Evolutionary conservation across 2,797 vertebrate genomes (phyloP).

Genomic region (Bryconaethiops microstoma): DNA sequence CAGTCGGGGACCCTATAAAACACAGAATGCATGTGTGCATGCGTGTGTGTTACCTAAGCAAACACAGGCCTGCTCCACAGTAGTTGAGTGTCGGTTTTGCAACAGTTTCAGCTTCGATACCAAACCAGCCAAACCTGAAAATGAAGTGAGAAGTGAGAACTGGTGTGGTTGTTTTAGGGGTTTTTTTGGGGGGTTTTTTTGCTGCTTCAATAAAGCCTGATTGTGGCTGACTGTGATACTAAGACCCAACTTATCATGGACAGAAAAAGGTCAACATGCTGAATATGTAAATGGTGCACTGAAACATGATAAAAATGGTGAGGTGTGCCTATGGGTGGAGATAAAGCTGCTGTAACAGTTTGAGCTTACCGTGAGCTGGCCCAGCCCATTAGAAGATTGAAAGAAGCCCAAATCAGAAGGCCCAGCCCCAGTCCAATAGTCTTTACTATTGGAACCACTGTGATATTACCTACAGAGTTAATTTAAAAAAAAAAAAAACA

Average conservation of each 20-base stretch:
- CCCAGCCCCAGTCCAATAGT: constrained; percentile 84
- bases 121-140: constrained; percentile 63
- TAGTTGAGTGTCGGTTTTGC: constrained; percentile 55
- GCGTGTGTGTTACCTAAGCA: constrained; percentile 54
- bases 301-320: not conserved
- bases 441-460: constrained; percentile 85
- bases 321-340: not conserved
- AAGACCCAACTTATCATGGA: not conserved
- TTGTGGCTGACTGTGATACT: not conserved
- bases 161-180: not conserved
- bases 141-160: constrained; percentile 6
- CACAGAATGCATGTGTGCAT: not conserved
- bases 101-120: constrained; percentile 57
- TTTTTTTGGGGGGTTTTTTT: too few relatives aligned
- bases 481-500: too few relatives aligned
- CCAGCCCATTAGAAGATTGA: constrained; percentile 63
- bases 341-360: not conserved
- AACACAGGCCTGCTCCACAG: constrained; percentile 59
- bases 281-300: not conserved
- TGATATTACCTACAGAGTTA: constrained; percentile 79
- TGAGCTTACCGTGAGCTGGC: constrained; percentile 60
- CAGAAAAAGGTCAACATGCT: not conserved
- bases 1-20: not conserved
- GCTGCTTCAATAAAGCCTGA: not conserved
- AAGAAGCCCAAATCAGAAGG: constrained; percentile 57